Evolutionary conservation across 2,113 vertebrate genomes (phyloP).

Genomic region (Poeciliopsis prolifica): DNA sequence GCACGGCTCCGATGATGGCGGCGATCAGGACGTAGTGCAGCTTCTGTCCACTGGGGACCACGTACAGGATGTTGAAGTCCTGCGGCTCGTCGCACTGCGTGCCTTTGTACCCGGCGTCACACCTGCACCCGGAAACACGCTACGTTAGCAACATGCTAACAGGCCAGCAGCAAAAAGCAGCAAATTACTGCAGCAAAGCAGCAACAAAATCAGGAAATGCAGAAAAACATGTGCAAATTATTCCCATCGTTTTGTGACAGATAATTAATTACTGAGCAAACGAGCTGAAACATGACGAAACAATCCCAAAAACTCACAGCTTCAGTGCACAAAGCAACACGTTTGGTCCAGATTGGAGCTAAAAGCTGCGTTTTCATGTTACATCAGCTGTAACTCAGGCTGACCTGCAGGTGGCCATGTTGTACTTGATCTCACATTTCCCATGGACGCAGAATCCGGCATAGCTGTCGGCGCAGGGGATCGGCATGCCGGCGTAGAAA

Average conservation of each 20-base stretch:
- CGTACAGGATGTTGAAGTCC: conserved; percentile 96
- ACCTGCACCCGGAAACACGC: conserved; percentile 72
- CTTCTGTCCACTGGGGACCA: conserved; percentile 95
- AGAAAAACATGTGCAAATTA: no score
- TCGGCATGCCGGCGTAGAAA: conserved; percentile 87
- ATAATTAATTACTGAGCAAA: no score
- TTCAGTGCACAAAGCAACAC: no score
- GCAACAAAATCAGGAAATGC: background rate
- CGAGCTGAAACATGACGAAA: no score
- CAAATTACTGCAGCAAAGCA: background rate
- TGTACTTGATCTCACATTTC: conserved; percentile 92
- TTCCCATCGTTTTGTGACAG: no score
- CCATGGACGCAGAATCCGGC: conserved; percentile 91
- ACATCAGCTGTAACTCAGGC: conserved; percentile 21
- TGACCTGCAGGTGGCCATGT: conserved; percentile 92
- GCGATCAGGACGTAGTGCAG: conserved; percentile 96
- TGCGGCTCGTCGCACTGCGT: conserved; percentile 91
- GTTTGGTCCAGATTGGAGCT: background rate
- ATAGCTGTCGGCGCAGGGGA: conserved; percentile 89
- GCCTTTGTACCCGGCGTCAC: conserved; percentile 93
- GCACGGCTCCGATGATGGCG: conserved; percentile 94
- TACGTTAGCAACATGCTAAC: background rate
- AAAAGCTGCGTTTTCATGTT: background rate
- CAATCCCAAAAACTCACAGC: no score
- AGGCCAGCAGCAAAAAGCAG: background rate